Conservation (phyloP, 2,113 vertebrate species). For the Neodon shergylaensis region DNA sequence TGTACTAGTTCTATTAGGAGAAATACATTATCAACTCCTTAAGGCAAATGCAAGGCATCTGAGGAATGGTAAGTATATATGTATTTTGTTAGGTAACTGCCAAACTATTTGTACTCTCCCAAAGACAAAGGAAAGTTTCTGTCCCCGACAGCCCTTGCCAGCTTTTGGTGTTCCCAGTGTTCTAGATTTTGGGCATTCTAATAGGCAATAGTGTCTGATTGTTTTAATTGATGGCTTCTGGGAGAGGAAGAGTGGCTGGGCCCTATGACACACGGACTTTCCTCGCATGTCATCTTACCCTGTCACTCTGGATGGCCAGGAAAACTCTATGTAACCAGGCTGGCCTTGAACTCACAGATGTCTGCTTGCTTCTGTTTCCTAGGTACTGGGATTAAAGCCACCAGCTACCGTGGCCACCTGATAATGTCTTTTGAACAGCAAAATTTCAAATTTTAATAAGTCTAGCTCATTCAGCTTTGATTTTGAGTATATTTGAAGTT, state of each 20-base stretch:
- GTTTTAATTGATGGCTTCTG: background rate
- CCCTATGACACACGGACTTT: background rate
- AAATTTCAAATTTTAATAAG: background rate
- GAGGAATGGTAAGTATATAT: background rate
- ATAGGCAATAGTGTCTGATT: background rate
- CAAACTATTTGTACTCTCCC: background rate
- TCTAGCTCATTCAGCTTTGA: background rate
- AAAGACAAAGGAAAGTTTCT: background rate
- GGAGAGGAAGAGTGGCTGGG: background rate
- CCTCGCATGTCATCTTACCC: background rate
- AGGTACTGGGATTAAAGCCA: background rate
- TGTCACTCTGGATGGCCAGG: background rate
- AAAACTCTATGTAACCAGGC: background rate
- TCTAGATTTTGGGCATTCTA: slow-evolving; percentile 23
- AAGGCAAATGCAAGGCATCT: background rate
- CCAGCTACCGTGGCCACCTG: no score
- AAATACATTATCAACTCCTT: background rate
- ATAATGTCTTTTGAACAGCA: slow-evolving; percentile 34
- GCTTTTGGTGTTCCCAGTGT: slow-evolving; percentile 17
- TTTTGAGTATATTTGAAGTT: slow-evolving; percentile 17
- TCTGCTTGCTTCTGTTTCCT: background rate
- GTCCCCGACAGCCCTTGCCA: background rate
- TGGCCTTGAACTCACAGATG: background rate
- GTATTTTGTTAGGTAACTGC: slow-evolving; percentile 26
- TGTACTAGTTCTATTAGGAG: background rate